Conservation (phyloP, 2,797 vertebrate genomes). For the Heliangelus exortis region DNA sequence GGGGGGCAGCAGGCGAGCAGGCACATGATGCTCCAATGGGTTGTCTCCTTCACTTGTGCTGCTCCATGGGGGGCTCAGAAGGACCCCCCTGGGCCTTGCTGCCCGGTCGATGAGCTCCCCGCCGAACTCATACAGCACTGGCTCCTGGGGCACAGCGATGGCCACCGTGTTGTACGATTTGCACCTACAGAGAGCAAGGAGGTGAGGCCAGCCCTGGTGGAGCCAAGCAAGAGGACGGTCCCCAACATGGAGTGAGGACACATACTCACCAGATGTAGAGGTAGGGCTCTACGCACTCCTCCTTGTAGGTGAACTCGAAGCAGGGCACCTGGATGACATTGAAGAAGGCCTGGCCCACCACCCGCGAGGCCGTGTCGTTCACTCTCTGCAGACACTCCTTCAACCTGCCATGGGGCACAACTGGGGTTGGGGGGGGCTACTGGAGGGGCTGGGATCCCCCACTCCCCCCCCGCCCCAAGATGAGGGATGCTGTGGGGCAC, state of each 20-base stretch:
- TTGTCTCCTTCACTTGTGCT: accelerated
- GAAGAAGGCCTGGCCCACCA: slow-evolving; percentile 90
- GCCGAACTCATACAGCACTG: slow-evolving; percentile 86
- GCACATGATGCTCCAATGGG: accelerated
- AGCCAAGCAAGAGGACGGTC: accelerated
- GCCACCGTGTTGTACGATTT: slow-evolving; percentile 86
- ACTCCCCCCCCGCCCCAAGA: too few species aligned
- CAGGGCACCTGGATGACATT: slow-evolving; percentile 91
- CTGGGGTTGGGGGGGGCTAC: accelerated
- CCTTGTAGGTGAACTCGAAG: slow-evolving; percentile 85
- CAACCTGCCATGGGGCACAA: slow-evolving; percentile 70
- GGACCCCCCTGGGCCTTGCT: slow-evolving; percentile 36
- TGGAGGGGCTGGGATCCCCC: neutral
- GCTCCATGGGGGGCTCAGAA: neutral
- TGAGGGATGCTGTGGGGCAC: neutral
- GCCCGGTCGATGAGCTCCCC: slow-evolving; percentile 85
- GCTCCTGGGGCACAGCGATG: slow-evolving; percentile 84
- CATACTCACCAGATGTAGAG: slow-evolving; percentile 92
- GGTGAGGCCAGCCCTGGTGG: accelerated
- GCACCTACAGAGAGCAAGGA: slow-evolving; percentile 77
- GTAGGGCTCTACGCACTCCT: slow-evolving; percentile 87
- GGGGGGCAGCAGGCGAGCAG: accelerated
- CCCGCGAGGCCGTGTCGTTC: slow-evolving; percentile 87
- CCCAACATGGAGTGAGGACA: accelerated
- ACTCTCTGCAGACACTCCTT: slow-evolving; percentile 85